Base-by-base conservation (phyloP, 2,888 invertebrate genomes). In the Stramonita haemastoma region DNA sequence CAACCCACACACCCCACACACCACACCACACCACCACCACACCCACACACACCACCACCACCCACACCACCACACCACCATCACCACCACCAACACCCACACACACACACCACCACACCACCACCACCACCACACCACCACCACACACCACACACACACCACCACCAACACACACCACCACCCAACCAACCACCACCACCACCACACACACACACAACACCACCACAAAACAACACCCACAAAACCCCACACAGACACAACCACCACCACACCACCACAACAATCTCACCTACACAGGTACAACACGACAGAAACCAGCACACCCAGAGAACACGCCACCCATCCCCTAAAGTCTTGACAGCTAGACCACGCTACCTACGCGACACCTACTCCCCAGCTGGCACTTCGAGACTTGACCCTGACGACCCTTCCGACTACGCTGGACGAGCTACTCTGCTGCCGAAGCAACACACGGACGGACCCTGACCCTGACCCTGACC, bases 231-330 rank as follows among this genome's bases (percentile, higher is more conserved):
- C 97, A 97, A 97, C 32, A 97, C 92, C n/a, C n/a, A 46, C 1
- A 97, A 94, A 97, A 97, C 26, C n/a, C 57, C 57, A 57, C 57
- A 8, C 57, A 11, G 6, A n/a, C 77, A 22, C 77, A 77, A 2
- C n/a, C 77, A 77, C 77, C 77, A 77, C 15, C n/a, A 60, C 15
- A 60, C 15, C 15, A 46, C 46, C 8, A 46, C 46, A 2, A 60
- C 60, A 13, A 2, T 94, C 96, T 96, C 94, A 97, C 97, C 97
- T 91, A 97, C 94, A 97, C 81, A 97, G 95, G 94, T 97, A 97
- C 89, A 97, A 96, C 96, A 97, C 97, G 95, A 97, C 97, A 97
- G 97, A 84, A 97, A 97, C 97, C 97, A 97, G 95, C 97, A 97
- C 32, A 97, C 92, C n/a, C n/a, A 46, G 1, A 97, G 94, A 97